Conservation (phyloP, 2,888 invertebrate genomes). For the Andrena chrysosceles region DNA sequence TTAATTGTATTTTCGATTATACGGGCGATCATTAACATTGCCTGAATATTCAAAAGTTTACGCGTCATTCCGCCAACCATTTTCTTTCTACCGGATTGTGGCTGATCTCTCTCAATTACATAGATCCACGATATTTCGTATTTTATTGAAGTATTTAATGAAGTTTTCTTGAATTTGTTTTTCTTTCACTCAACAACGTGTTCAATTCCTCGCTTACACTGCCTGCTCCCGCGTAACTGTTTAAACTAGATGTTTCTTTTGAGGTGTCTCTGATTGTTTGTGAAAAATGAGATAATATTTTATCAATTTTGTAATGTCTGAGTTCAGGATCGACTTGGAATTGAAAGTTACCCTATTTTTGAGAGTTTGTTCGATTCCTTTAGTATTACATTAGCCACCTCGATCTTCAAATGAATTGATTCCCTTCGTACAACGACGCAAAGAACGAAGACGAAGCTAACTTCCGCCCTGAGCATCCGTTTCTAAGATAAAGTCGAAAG, state of each 20-base stretch:
- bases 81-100: not conserved
- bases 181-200: not conserved
- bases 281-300: not conserved
- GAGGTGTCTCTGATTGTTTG: not conserved
- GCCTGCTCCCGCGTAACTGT: not conserved
- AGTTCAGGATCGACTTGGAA: not conserved
- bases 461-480: not conserved
- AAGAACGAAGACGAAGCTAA: constrained; percentile 34
- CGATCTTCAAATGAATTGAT: constrained; percentile 34
- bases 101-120: not conserved
- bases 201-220: not conserved
- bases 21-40: constrained; percentile 1
- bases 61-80: not conserved
- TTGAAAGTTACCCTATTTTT: not conserved
- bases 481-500: constrained; percentile 22
- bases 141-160: not conserved
- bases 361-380: not conserved
- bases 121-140: not conserved
- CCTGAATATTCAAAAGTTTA: constrained; percentile 10
- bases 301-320: not conserved
- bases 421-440: constrained; percentile 12
- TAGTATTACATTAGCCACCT: constrained; percentile 15
- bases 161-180: not conserved
- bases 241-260: not conserved
- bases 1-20: constrained; percentile 23